These are phyloP conservation scores for Microtus californicus DNA, from an alignment of 2,797 vertebrate species.

Conservation along the genomic window DNA sequence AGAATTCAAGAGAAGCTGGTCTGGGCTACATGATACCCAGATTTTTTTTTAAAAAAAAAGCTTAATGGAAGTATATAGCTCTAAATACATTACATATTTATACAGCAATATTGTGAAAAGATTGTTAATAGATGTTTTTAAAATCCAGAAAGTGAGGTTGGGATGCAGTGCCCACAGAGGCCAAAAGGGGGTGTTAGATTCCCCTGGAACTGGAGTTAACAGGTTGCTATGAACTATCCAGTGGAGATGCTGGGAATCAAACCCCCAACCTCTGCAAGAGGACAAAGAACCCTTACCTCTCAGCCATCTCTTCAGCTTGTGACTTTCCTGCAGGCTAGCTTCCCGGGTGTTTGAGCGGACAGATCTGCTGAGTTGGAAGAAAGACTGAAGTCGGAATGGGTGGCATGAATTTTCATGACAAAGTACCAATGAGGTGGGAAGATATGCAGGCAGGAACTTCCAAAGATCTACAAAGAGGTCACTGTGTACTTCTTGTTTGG, in stretches of 20 bases:
- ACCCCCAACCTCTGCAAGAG: neutral
- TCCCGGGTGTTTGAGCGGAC: neutral
- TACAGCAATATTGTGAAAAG: neutral
- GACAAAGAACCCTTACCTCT: too few species aligned
- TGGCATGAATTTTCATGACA: slow-evolving; percentile 33
- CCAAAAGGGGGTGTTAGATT: neutral
- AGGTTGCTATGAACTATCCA: neutral
- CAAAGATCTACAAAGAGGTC: neutral
- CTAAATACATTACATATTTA: neutral
- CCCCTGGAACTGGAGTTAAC: neutral
- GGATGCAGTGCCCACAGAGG: neutral
- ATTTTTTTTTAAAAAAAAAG: neutral
- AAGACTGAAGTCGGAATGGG: neutral
- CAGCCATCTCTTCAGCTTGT: neutral
- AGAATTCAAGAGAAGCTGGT: neutral
- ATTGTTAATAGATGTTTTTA: neutral
- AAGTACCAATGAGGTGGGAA: neutral
- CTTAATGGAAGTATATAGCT: slow-evolving; percentile 13
- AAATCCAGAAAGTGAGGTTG: neutral
- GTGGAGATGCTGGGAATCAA: neutral
- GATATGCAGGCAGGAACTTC: neutral
- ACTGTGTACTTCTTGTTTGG: neutral
- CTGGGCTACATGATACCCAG: neutral
- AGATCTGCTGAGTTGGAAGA: neutral
- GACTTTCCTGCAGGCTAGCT: neutral